These are phyloP conservation scores for Anser brachyrhynchus DNA, from an alignment of 2,113 vertebrate genomes.

Conservation along the genomic window DNA sequence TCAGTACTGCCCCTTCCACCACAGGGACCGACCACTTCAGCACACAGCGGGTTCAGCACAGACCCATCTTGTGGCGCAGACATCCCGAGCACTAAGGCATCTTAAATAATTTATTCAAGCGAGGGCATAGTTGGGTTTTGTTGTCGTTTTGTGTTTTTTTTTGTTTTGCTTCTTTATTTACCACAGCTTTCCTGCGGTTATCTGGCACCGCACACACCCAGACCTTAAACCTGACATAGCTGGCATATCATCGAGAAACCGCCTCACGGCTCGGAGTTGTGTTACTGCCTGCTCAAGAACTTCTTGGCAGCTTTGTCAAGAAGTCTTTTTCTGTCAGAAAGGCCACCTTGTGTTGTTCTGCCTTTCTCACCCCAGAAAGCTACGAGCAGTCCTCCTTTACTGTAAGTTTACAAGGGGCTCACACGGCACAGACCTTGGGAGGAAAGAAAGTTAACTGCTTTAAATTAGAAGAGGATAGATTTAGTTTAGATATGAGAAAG, in stretches of 20 bases:
- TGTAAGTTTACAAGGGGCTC: neutral
- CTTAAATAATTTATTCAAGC: neutral
- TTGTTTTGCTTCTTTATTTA: neutral
- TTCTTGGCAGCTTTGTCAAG: neutral
- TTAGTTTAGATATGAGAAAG: neutral
- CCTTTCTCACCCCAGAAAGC: neutral
- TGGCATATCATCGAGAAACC: neutral
- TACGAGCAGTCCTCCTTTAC: neutral
- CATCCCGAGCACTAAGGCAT: neutral
- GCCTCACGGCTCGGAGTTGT: neutral
- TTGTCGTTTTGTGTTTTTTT: neutral
- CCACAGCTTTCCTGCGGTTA: neutral
- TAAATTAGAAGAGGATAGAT: neutral
- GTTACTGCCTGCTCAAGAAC: neutral
- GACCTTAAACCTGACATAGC: neutral
- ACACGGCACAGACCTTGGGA: neutral
- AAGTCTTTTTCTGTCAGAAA: neutral
- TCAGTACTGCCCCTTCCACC: neutral
- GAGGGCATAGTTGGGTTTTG: neutral
- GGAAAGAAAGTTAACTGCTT: neutral
- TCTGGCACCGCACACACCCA: neutral
- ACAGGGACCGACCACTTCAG: fast-evolving
- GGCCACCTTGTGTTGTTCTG: neutral
- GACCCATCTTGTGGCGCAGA: neutral
- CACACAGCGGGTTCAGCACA: neutral